phyloP scores from a whole-genome alignment of 2,888 invertebrate genomes.

The Teleogryllus oceanicus region DNA sequence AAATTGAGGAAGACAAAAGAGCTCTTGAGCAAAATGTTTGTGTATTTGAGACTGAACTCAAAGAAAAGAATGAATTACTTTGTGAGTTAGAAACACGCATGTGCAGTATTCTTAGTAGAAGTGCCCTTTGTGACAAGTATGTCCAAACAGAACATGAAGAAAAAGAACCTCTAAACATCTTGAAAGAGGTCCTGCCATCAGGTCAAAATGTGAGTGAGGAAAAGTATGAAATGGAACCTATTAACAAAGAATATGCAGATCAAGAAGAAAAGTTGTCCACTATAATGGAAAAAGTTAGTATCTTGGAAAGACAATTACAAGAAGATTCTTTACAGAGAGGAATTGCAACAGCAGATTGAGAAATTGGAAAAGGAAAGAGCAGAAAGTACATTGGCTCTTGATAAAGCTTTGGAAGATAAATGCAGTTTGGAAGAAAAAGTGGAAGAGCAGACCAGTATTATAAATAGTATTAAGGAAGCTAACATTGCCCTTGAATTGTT shows the following conservation, averaged over 20 bases:
- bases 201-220: not conserved
- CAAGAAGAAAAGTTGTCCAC: not conserved
- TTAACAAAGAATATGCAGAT: not conserved
- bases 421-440: too few species aligned
- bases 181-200: not conserved
- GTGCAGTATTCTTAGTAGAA: not conserved
- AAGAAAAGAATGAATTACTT: constrained; percentile 41
- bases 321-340: too few species aligned
- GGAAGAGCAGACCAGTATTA: too few species aligned
- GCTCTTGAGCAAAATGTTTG: constrained; percentile 41
- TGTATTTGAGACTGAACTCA: constrained; percentile 42
- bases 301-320: not conserved
- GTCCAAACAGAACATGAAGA: not conserved
- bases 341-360: too few species aligned
- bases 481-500: too few species aligned
- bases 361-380: too few species aligned
- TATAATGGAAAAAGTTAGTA: not conserved
- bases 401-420: too few species aligned
- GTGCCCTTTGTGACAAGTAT: not conserved
- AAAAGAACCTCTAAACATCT: not conserved
- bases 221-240: not conserved
- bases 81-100: constrained; percentile 18
- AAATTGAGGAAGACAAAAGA: constrained; percentile 42
- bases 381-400: too few species aligned
- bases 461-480: too few species aligned